Percentiles rank a stretch among this genome's conserved stretches.
phyloP scores from a whole-genome alignment of 2,797 vertebrate genomes.

The Eulemur rubriventer region DNA sequence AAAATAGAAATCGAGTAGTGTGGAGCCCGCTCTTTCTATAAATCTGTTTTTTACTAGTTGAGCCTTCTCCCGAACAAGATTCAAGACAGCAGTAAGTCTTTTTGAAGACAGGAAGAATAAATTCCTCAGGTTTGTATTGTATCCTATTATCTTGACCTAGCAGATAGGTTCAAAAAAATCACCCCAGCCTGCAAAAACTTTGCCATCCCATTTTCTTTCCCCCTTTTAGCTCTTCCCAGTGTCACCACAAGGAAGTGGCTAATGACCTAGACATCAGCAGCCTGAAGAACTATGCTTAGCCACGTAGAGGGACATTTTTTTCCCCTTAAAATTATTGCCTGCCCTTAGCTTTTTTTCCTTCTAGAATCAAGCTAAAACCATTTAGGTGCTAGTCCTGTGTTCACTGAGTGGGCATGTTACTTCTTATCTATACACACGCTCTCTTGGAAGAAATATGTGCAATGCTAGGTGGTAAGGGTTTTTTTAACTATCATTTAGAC shows the following conservation, averaged over 20 bases:
- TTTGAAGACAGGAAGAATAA: conserved; percentile 41
- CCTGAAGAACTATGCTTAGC: neutral
- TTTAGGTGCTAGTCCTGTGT: neutral
- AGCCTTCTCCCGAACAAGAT: conserved; percentile 3
- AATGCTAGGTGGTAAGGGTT: neutral
- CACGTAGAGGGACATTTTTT: neutral
- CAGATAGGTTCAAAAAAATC: conserved; percentile 16
- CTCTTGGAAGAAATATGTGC: neutral
- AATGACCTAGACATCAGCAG: neutral
- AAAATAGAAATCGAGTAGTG: neutral
- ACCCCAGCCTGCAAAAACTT: neutral
- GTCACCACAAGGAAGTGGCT: neutral
- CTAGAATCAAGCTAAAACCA: neutral
- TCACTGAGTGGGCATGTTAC: neutral
- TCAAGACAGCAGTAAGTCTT: conserved; percentile 24
- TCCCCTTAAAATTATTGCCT: neutral
- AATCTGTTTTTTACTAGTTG: conserved; percentile 23
- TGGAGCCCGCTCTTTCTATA: neutral
- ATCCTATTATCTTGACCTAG: conserved; percentile 56
- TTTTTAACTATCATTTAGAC: neutral
- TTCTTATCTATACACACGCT: neutral
- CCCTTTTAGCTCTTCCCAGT: neutral
- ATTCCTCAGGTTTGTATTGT: neutral
- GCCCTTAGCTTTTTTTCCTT: neutral
- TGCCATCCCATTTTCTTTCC: neutral